Evolutionary conservation across 2,888 invertebrate genomes (phyloP).

Genomic region (Timema podura): DNA sequence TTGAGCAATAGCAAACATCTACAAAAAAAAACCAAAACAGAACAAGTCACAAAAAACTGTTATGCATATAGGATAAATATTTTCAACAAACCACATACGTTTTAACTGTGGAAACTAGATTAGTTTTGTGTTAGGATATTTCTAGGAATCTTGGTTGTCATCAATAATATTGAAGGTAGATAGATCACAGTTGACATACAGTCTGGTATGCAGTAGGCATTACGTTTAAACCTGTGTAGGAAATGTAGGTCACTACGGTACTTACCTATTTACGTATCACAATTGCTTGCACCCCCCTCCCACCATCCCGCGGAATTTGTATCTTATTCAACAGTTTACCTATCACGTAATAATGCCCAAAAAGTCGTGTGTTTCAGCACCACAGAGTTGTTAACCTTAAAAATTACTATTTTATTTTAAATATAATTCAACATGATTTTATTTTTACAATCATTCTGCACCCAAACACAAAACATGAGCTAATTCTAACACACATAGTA

Average conservation of each 20-base stretch:
- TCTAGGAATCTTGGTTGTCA: slow-evolving; percentile 13
- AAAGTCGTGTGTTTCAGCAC: slow-evolving; percentile 16
- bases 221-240: not conserved
- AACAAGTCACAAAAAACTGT: not conserved
- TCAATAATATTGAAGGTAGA: not conserved
- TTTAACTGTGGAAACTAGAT: not conserved
- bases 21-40: too few relatives aligned
- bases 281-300: slow-evolving; percentile 15
- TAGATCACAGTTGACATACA: slow-evolving; percentile 9
- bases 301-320: too few relatives aligned
- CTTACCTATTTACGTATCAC: slow-evolving; percentile 15
- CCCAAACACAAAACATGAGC: too few relatives aligned
- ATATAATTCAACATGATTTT: too few relatives aligned
- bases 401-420: slow-evolving; percentile 8
- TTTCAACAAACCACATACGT: not conserved
- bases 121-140: not conserved
- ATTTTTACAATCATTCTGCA: too few relatives aligned
- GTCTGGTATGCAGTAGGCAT: not conserved
- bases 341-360: slow-evolving; percentile 26
- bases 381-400: slow-evolving; percentile 10
- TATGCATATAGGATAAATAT: not conserved
- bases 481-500: too few relatives aligned
- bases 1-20: too few relatives aligned
- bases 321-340: slow-evolving; percentile 4
- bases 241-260: too few relatives aligned